A percentile compares a stretch with the other conserved stretches of the same genome.
Evolutionary conservation across 2,797 vertebrate species (phyloP).

Genomic region (Karalla daura): DNA sequence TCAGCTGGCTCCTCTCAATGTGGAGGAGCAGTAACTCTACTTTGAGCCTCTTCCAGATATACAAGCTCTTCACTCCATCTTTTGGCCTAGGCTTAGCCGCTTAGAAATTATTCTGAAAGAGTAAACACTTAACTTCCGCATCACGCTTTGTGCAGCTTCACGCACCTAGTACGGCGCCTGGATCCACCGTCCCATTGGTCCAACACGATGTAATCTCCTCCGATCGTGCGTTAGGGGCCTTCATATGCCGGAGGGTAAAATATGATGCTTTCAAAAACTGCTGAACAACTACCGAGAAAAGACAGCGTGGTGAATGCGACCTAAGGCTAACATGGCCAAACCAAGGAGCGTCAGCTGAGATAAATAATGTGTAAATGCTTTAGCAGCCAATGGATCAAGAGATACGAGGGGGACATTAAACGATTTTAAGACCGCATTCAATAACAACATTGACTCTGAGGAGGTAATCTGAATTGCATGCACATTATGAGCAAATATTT

Average conservation of each 20-base stretch:
- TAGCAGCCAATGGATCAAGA: no score
- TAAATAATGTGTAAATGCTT: background rate
- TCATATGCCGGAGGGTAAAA: conserved; percentile 10
- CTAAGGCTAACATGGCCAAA: background rate
- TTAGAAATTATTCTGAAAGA: conserved; percentile 23
- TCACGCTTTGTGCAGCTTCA: conserved; percentile 4
- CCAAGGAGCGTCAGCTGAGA: background rate
- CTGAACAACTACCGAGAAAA: background rate
- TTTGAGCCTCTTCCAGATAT: no score
- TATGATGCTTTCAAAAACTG: conserved; percentile 16
- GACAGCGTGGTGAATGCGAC: background rate
- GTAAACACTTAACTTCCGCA: rapidly evolving
- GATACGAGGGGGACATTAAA: no score
- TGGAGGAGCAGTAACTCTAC: no score
- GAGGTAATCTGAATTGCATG: background rate
- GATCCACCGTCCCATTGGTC: conserved; percentile 62
- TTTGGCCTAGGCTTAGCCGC: no score
- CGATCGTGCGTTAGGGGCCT: conserved; percentile 11
- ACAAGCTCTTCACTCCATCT: no score
- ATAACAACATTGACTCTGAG: background rate
- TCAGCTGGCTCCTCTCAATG: no score
- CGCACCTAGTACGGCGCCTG: background rate
- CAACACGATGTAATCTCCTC: background rate
- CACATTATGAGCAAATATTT: background rate
- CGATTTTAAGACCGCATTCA: background rate